Conservation (phyloP, 2,888 invertebrate species). For the Drosophila nigricruria region DNA sequence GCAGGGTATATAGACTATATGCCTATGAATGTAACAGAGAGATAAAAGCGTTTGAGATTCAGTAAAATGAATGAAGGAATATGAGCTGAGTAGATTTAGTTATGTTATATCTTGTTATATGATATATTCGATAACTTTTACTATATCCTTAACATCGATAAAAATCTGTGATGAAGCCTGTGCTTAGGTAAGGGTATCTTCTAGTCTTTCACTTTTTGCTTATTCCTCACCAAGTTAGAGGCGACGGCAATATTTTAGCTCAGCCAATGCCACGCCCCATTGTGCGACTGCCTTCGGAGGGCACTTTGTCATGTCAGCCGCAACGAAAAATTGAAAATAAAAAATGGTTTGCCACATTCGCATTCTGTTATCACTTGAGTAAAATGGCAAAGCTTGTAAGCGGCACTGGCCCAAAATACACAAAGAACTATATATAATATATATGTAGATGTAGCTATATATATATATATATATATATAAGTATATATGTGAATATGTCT, state of each 20-base stretch:
- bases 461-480: no score
- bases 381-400: slow-evolving; percentile 69
- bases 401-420: slow-evolving; percentile 34
- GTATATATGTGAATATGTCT: neutral
- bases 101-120: no score
- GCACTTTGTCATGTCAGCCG: slow-evolving; percentile 78
- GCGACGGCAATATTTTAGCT: slow-evolving; percentile 62
- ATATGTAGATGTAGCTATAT: neutral
- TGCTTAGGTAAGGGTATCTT: neutral
- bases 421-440: slow-evolving; percentile 12
- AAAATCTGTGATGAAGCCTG: no score
- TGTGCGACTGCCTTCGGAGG: slow-evolving; percentile 48
- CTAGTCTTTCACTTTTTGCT: neutral
- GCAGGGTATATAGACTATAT: neutral
- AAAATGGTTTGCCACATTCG: slow-evolving; percentile 58
- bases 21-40: neutral
- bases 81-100: neutral
- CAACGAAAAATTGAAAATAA: slow-evolving; percentile 77
- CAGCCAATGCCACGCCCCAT: slow-evolving; percentile 48
- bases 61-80: neutral
- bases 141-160: no score
- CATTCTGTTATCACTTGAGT: slow-evolving; percentile 48
- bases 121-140: no score
- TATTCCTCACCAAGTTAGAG: slow-evolving; percentile 21
- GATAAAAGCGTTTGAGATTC: no score